Evolutionary conservation across 1,140 invertebrate species (phyloP).

Genomic region (Megalonaias nervosa): DNA sequence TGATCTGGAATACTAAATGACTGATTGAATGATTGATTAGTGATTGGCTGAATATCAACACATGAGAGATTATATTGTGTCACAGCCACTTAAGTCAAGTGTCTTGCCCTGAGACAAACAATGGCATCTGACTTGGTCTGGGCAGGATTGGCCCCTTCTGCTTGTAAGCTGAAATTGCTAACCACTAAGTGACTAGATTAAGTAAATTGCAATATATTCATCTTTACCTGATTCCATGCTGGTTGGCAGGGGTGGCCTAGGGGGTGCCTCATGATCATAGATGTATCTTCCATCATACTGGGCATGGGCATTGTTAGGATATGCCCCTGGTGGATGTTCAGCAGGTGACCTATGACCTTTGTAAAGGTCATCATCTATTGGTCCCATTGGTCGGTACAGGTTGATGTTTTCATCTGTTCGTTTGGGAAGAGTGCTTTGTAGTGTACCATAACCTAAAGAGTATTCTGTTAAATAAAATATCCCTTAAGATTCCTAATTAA

Average conservation of each 20-base stretch:
- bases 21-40: no score
- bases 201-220: no score
- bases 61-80: no score
- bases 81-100: no score
- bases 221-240: constrained; percentile 45
- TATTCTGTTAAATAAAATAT: constrained; percentile 31
- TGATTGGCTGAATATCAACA: no score
- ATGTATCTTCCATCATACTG: constrained; percentile 72
- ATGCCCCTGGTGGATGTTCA: constrained; percentile 53
- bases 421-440: constrained; percentile 51
- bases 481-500: no score
- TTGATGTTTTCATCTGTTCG: constrained; percentile 55
- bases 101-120: no score
- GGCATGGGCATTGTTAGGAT: constrained; percentile 51
- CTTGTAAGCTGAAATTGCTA: no score
- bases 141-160: no score
- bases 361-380: constrained; percentile 46
- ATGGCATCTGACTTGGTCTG: no score
- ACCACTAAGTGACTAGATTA: no score
- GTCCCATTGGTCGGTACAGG: constrained; percentile 50
- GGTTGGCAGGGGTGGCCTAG: constrained; percentile 87
- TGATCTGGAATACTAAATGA: no score
- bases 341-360: constrained; percentile 35
- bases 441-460: constrained; percentile 49
- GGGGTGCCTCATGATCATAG: constrained; percentile 76